Percentiles rank a stretch among this genome's conserved stretches.
Evolutionary conservation across 2,113 vertebrate species (phyloP).

Genomic region (Prionailurus bengalensis): DNA sequence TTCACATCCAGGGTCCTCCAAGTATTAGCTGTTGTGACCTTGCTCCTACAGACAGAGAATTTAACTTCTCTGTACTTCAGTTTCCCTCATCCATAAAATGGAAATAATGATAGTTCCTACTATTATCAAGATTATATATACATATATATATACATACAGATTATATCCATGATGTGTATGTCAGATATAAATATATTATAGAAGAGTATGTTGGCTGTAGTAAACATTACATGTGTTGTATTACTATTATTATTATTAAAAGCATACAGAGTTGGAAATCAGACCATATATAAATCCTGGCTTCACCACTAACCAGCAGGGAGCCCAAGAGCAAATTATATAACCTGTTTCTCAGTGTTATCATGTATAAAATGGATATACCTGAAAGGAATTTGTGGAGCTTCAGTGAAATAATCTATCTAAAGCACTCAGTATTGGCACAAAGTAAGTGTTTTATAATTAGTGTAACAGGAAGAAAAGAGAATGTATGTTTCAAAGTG

Average conservation of each 20-base stretch:
- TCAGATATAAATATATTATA: background rate
- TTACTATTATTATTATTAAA: background rate
- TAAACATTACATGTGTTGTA: background rate
- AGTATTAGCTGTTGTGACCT: background rate
- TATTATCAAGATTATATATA: background rate
- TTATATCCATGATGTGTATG: background rate
- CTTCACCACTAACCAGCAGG: background rate
- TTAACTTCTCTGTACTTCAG: background rate
- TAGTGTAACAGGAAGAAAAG: slow-evolving; percentile 3
- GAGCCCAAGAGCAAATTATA: background rate
- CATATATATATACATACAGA: background rate
- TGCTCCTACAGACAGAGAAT: background rate
- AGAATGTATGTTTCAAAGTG: slow-evolving; percentile 24
- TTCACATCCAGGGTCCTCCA: background rate
- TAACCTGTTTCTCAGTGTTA: background rate
- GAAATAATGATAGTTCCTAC: background rate
- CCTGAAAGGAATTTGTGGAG: background rate
- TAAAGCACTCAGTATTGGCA: background rate
- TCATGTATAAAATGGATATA: background rate
- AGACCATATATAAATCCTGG: background rate
- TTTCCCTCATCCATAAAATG: background rate
- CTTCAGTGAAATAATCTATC: background rate
- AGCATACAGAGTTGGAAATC: background rate
- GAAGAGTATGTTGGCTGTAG: background rate
- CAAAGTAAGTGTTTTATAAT: slow-evolving; percentile 16